A percentile compares a stretch with the other conserved stretches of the same genome.
phyloP scores from a whole-genome alignment of 2,113 vertebrate genomes.

The Haemorhous mexicanus region DNA sequence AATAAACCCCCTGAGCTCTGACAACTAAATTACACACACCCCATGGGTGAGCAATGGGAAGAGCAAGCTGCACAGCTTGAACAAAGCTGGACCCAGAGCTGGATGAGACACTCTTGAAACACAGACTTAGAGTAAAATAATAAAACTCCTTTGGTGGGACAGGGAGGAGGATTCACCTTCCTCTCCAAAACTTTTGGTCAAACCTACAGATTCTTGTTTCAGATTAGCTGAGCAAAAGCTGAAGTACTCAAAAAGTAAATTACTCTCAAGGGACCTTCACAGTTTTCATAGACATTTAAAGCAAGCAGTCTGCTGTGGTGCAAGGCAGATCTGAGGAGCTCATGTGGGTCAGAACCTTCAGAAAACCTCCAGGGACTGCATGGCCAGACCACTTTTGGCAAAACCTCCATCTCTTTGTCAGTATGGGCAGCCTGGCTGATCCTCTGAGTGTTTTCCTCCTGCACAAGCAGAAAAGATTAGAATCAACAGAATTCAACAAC shows the following conservation, averaged over 20 bases:
- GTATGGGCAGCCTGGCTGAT: background rate
- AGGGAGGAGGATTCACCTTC: background rate
- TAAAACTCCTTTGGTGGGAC: background rate
- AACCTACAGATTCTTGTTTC: background rate
- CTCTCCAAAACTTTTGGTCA: background rate
- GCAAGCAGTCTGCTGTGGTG: background rate
- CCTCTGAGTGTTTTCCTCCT: background rate
- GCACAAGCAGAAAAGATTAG: background rate
- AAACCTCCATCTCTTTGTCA: background rate
- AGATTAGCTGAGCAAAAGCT: background rate
- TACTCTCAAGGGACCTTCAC: background rate
- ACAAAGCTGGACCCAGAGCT: background rate
- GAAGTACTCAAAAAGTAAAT: background rate
- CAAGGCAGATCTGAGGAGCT: background rate
- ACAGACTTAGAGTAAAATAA: background rate
- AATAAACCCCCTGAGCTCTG: background rate
- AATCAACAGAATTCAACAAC: slow-evolving; percentile 16
- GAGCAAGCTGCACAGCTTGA: background rate
- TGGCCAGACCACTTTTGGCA: background rate
- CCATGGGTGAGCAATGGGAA: background rate
- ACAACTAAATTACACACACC: background rate
- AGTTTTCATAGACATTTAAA: background rate
- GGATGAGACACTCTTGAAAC: background rate
- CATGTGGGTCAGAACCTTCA: background rate
- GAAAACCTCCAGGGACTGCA: background rate